These are phyloP conservation scores for Ridgeia piscesae DNA, from an alignment of 1,140 invertebrate species.

Conservation along the genomic window DNA sequence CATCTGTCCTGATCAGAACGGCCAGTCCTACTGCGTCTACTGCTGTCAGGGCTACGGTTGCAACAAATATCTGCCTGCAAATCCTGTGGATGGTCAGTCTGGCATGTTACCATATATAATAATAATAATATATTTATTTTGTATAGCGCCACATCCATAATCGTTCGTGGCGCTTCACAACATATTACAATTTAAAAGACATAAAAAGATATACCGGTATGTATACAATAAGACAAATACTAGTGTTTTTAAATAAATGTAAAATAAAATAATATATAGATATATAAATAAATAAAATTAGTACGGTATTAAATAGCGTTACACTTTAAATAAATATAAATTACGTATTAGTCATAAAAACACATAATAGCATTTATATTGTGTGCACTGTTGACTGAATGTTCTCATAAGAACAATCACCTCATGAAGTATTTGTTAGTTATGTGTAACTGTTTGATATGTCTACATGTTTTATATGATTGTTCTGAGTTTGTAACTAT, in stretches of 20 bases:
- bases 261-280: too few relatives aligned
- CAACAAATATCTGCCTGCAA: not conserved
- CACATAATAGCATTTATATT: not conserved
- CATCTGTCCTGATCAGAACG: not conserved
- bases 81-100: not conserved
- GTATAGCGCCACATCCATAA: too few relatives aligned
- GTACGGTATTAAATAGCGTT: too few relatives aligned
- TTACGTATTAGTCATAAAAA: too few relatives aligned
- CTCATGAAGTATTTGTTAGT: not conserved
- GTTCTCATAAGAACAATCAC: not conserved
- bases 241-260: too few relatives aligned
- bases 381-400: not conserved
- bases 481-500: not conserved
- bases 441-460: not conserved
- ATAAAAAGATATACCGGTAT: too few relatives aligned
- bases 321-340: too few relatives aligned
- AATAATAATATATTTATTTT: too few relatives aligned
- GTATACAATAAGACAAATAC: too few relatives aligned
- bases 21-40: not conserved
- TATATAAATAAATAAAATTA: too few relatives aligned
- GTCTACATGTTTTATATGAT: not conserved
- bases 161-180: too few relatives aligned
- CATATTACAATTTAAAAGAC: too few relatives aligned
- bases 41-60: constrained; percentile 10
- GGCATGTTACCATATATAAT: not conserved